Base-by-base conservation (phyloP, 2,113 vertebrate species). In the Barnardius zonarius region DNA sequence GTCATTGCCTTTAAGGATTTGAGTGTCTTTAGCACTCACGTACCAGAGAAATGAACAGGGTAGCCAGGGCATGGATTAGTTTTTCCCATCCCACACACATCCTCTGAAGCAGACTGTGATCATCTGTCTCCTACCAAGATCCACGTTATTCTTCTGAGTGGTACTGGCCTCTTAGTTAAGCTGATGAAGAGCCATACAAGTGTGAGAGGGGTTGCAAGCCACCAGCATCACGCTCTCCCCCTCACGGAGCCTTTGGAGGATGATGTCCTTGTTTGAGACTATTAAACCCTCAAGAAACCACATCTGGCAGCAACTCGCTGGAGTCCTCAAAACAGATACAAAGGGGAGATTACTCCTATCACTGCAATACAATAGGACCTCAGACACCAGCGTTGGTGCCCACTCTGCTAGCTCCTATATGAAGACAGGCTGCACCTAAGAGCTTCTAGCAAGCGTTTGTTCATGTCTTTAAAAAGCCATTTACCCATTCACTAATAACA, bases 391-490 rank as follows among this genome's bases (percentile, higher is more conserved):
- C 27, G 31, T 2, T 48, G 18, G 35, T 70, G 39, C 43, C 52
- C 27, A 18, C 24, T n/a, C 12, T 0, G 0, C 37, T 23, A 62
- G 63, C 41, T 87, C 35, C 39, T 31, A 6, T 48, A 93, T 0
- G 0, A 89, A 79, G 66, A 33, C 49, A 90, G 35, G 46, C 43
- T 41, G 8, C 49, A 73, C 13, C 80, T 83, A 49, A 81, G 49
- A 62, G 27, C 35, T 90, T 37, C 37, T 46, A 64, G 51, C 13
- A 86, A 51, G 28, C 5, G 2, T 27, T 63, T 5, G 13, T 51
- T 89, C 25, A 11, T 16, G 20, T 48, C 61, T 55, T 79, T 30
- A 35, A 80, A 90, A 75, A 83, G 49, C 23, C 44, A 87, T 27
- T 55, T 39, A 43, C 39, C 13, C 61, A 87, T 49, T 85, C 74